These are phyloP conservation scores for Trimorus sp. DNA, from an alignment of 2,888 invertebrate genomes.

Conservation along the genomic window DNA sequence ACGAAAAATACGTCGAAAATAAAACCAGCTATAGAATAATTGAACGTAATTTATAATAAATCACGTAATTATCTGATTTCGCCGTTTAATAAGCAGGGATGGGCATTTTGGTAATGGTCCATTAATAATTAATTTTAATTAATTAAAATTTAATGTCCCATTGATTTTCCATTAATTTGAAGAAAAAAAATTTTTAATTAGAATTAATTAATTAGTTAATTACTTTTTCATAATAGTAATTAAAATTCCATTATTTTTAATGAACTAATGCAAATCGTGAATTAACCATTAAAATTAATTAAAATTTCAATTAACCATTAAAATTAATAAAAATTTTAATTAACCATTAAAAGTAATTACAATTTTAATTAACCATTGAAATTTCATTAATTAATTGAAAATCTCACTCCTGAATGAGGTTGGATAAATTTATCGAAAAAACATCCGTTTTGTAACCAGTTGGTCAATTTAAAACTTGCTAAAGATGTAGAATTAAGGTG, in stretches of 20 bases:
- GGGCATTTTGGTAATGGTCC: neutral
- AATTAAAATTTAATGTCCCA: neutral
- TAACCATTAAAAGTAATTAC: neutral
- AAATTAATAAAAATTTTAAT: neutral
- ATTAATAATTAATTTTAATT: conserved; percentile 3
- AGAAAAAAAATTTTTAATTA: neutral
- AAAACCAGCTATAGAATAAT: too few relatives aligned
- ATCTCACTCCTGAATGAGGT: too few relatives aligned
- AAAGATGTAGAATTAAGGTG: too few relatives aligned
- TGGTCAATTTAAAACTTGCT: too few relatives aligned
- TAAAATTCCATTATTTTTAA: conserved; percentile 5
- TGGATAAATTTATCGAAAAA: too few relatives aligned
- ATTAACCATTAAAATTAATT: neutral
- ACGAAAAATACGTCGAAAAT: too few relatives aligned
- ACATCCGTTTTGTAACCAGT: too few relatives aligned
- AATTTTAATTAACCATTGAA: conserved; percentile 2
- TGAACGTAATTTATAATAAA: too few relatives aligned
- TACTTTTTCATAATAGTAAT: neutral
- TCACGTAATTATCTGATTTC: too few relatives aligned
- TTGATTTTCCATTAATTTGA: neutral
- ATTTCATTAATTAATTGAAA: neutral
- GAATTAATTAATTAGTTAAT: neutral
- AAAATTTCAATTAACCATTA: neutral
- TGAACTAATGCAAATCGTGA: neutral
- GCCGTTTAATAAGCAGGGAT: neutral